Evolutionary conservation across 1,140 invertebrate genomes (phyloP).

Genomic region (Brachionus asplanchnoidis): DNA sequence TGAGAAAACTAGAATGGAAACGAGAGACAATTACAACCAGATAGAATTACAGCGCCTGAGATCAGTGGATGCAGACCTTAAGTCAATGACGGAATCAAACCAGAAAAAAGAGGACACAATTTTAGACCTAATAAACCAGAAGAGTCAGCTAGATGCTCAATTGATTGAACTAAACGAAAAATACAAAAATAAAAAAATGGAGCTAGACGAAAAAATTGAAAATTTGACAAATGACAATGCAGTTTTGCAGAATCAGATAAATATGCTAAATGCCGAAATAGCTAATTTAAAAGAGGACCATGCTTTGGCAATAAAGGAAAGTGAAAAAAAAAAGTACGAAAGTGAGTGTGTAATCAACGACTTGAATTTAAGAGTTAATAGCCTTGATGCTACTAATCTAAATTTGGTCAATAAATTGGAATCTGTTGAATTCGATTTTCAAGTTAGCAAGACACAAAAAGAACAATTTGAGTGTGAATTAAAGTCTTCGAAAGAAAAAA

Average conservation of each 20-base stretch:
- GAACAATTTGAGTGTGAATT: neutral
- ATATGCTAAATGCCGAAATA: neutral
- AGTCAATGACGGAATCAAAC: neutral
- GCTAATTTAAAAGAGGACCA: constrained; percentile 11
- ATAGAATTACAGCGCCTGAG: constrained; percentile 16
- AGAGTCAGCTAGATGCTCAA: constrained; percentile 19
- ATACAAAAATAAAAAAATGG: neutral
- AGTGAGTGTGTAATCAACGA: neutral
- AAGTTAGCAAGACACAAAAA: constrained; percentile 8
- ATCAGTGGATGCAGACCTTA: neutral
- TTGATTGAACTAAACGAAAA: constrained; percentile 22
- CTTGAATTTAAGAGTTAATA: neutral
- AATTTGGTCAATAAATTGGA: constrained; percentile 9
- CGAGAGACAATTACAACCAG: neutral
- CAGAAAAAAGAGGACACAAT: constrained; percentile 32
- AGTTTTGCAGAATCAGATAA: constrained; percentile 16
- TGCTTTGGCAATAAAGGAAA: neutral
- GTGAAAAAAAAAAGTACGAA: neutral
- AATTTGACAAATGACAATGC: constrained; percentile 17
- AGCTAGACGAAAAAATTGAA: constrained; percentile 28
- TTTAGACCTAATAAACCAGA: constrained; percentile 25
- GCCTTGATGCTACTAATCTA: neutral
- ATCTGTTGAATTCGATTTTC: neutral
- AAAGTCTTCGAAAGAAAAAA: neutral
- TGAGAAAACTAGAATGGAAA: constrained; percentile 5